phyloP scores from a whole-genome alignment of 2,113 vertebrate species.

The Cyanoderma ruficeps region DNA sequence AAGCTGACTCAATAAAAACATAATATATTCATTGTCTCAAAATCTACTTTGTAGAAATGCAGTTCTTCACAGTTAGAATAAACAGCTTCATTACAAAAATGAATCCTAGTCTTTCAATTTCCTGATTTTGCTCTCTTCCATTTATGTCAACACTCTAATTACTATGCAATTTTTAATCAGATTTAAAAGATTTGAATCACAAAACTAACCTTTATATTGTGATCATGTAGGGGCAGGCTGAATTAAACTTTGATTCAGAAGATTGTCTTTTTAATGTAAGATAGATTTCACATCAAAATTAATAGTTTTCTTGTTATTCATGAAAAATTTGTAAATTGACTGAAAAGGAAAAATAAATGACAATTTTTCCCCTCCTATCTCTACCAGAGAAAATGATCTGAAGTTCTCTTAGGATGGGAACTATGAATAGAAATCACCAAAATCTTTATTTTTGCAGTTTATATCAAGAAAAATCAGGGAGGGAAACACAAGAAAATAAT shows the following conservation, averaged over 20 bases:
- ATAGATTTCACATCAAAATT: not conserved
- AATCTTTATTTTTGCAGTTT: not conserved
- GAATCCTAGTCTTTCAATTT: not conserved
- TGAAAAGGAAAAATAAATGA: not conserved
- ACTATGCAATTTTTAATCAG: not conserved
- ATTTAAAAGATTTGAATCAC: not conserved
- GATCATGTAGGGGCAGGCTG: not conserved
- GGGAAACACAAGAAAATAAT: not conserved
- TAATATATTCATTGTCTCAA: not conserved
- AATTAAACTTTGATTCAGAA: not conserved
- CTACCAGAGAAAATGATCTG: not conserved
- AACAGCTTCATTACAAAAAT: not conserved
- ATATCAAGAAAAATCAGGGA: not conserved
- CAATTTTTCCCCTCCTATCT: not conserved
- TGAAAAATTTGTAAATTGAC: not conserved
- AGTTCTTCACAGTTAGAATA: not conserved
- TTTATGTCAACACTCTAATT: not conserved
- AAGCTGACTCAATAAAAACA: not conserved
- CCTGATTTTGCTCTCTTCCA: not conserved
- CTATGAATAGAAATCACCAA: not conserved
- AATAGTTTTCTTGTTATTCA: not conserved
- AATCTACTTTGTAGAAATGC: not conserved
- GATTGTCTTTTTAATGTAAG: not conserved
- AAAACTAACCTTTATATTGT: not conserved
- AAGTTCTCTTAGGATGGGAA: not conserved